Percentiles rank a stretch among this genome's conserved stretches.
These are phyloP conservation scores for Dexiosoma caninum DNA, from an alignment of 2,888 invertebrate species.

Conservation along the genomic window DNA sequence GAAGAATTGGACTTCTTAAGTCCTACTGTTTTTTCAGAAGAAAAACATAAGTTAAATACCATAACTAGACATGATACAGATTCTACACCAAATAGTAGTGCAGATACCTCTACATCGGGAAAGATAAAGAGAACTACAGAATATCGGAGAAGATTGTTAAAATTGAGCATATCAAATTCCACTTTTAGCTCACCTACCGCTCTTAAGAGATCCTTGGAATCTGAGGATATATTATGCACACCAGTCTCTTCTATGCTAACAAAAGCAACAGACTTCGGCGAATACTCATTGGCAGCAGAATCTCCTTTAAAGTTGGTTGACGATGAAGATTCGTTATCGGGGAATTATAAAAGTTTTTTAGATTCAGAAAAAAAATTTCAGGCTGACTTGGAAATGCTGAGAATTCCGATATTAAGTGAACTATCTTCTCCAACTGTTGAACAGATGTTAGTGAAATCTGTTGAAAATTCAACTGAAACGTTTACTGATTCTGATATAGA, in stretches of 20 bases:
- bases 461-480: not conserved
- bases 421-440: slow-evolving; percentile 61
- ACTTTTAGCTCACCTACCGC: slow-evolving; percentile 65
- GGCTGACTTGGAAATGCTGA: slow-evolving; percentile 69
- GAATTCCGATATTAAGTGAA: slow-evolving; percentile 68
- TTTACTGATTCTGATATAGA: not conserved
- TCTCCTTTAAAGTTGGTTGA: slow-evolving; percentile 66
- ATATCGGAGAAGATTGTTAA: slow-evolving; percentile 67
- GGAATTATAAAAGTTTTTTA: slow-evolving; percentile 60
- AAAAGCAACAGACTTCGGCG: slow-evolving; percentile 63
- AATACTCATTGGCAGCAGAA: slow-evolving; percentile 64
- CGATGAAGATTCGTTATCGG: slow-evolving; percentile 66
- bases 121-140: slow-evolving; percentile 73
- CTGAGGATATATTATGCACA: slow-evolving; percentile 5
- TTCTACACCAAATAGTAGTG: slow-evolving; percentile 55
- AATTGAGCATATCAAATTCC: slow-evolving; percentile 68
- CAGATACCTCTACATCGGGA: slow-evolving; percentile 84
- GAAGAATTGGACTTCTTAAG: slow-evolving; percentile 58
- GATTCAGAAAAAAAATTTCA: slow-evolving; percentile 69
- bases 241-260: slow-evolving; percentile 62
- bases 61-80: slow-evolving; percentile 59
- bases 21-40: slow-evolving; percentile 52
- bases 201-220: slow-evolving; percentile 22
- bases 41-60: slow-evolving; percentile 43
- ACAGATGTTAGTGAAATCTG: not conserved